Base-by-base conservation (phyloP, 2,888 invertebrate species). In the Tillus elongatus region DNA sequence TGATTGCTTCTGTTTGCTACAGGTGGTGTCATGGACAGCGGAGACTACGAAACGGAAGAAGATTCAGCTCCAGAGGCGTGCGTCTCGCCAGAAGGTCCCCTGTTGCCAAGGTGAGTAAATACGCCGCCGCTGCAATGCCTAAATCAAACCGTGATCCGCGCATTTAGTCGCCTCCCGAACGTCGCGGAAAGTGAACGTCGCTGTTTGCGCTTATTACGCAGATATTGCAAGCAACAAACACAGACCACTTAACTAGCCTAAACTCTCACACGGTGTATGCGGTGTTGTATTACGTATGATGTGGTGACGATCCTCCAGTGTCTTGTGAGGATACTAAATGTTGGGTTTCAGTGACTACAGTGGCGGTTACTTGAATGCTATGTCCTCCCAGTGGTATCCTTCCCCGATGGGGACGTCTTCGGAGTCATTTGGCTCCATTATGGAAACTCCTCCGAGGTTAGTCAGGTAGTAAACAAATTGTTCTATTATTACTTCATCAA, bases 11-110 rank as follows among this genome's bases (percentile, higher is more conserved):
- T n/a, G n/a, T n/a, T n/a, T n/a, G 9, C 8, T 13, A 12, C 26
- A 33, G 8, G 24, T 6, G 34, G n/a, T 9, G 54, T 45, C 40
- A 61, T 61, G 61, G 61, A 60, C 44, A 60, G 56, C 48, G 54
- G 57, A 35, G 61, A 61, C 46, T 60, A 58, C 48, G 62, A 64
- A 46, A 62, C 63, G 27, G 64, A 64, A 48, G 63, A 62, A 47
- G 63, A 64, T 46, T 60, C 61, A 14, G 58, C 63, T 42, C 63
- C 63, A 50, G 64, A 64, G 54, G 57, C 60, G 51, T 64, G 62
- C 57, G 58, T 61, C 24, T 61, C 64, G 30, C 62, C 63, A 10
- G 61, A 57, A 38, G 56, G 52, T 35, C 49, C 57, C 40, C 44
- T 53, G 45, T 51, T 59, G 43, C 58, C 60, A 51, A 63, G 62